Base-by-base conservation (phyloP, 2,888 invertebrate genomes). In the Megamerina dolium region DNA sequence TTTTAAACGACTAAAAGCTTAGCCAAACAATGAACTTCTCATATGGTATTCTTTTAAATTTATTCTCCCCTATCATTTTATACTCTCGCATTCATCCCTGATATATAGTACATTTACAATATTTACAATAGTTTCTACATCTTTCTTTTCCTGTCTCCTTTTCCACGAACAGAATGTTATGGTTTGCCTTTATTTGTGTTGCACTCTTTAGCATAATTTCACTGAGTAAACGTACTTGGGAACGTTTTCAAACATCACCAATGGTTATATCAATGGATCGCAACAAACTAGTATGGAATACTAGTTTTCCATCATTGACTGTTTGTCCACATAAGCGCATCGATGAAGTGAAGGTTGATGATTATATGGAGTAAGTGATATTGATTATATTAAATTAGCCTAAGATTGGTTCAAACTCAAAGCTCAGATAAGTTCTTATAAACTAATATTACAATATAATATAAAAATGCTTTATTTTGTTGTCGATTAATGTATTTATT, bases 221-320 rank as follows among this genome's bases (percentile, higher is more conserved):
- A 53, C 67, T 81, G 29, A 81, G 83, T 18, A 68, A 70, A 46
- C 71, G 77, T 33, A 83, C 82, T 6, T 79, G 83, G 78, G 64
- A 68, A 6, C 76, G 83, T 19, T 84, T 82, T 61, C 80, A 79
- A 64, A 80, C 78, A 31, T 83, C 82, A 5, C 83, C 84, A 2
- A 82, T 82, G 31, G 83, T 83, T 5, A 78, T 84, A 23, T 82
- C 84, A 16, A 83, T 83, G 81, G 83, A 84, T 63, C 73, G 83
- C 2, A 82, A 84, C 61, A 78, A 81, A 73, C 79, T 80, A 50
- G 77, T 80, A 1, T 84, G 83, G 83, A 81, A 81, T 55, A 82
- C 85, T 3, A 78, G 80, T 2, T 83, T 83, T 54, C 85, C 85
- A 1, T 74, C 79, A 23, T 70, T 81, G 38, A 82, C 85, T 0